Conservation (phyloP, 2,888 invertebrate species). For the Diadegma fenestrale region DNA sequence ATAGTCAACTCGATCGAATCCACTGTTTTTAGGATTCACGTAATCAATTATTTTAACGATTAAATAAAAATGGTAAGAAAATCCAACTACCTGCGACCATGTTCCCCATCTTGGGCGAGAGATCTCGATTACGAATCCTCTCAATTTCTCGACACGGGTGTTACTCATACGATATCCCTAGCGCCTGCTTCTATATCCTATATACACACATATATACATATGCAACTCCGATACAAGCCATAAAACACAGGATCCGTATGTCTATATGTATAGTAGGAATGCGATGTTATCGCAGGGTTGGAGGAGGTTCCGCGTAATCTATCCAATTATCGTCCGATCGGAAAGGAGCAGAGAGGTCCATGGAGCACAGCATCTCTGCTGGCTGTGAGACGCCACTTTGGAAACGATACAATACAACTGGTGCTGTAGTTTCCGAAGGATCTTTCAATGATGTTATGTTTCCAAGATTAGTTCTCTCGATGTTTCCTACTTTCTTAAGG, state of each 20-base stretch:
- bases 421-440: slow-evolving; percentile 76
- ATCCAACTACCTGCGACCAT: slow-evolving; percentile 3
- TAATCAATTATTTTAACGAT: background rate
- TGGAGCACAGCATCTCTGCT: slow-evolving; percentile 17
- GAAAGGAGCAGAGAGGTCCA: slow-evolving; percentile 70
- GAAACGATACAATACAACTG: slow-evolving; percentile 38
- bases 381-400: slow-evolving; percentile 55
- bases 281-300: slow-evolving; percentile 81
- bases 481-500: slow-evolving; percentile 16
- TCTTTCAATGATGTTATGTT: slow-evolving; percentile 16
- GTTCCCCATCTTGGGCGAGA: slow-evolving; percentile 16
- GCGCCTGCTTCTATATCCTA: slow-evolving; percentile 30
- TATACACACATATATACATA: slow-evolving; percentile 42
- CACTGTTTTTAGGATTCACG: background rate
- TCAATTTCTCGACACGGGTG: slow-evolving; percentile 53
- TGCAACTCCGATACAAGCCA: slow-evolving; percentile 75
- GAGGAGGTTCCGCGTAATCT: slow-evolving; percentile 84
- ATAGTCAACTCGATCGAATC: background rate
- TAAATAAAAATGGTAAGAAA: background rate
- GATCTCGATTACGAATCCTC: slow-evolving; percentile 61
- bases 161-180: slow-evolving; percentile 57
- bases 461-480: slow-evolving; percentile 21
- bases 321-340: slow-evolving; percentile 84
- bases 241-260: slow-evolving; percentile 74
- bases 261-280: slow-evolving; percentile 70